Percentiles rank a stretch among this genome's conserved stretches.
Conservation (phyloP, 2,888 invertebrate genomes). For the Noctua fimbriata region DNA sequence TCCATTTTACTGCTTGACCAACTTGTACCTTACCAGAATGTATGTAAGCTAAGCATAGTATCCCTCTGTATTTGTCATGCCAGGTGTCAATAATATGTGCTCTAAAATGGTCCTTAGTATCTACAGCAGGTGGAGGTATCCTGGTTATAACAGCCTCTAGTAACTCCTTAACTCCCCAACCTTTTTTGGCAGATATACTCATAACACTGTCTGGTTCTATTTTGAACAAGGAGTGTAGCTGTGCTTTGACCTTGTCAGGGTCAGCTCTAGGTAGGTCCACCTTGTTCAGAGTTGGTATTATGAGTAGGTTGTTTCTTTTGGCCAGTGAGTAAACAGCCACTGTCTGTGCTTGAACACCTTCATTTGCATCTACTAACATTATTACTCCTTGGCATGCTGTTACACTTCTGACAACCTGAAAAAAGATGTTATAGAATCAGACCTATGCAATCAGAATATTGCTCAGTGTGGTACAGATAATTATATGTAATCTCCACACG, state of each 20-base stretch:
- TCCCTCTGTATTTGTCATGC: conserved; percentile 97
- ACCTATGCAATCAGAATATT: background rate
- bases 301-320: conserved; percentile 93
- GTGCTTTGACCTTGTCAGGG: conserved; percentile 95
- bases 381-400: conserved; percentile 98
- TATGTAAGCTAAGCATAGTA: conserved; percentile 94
- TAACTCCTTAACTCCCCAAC: conserved; percentile 95
- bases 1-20: conserved; percentile 94
- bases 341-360: conserved; percentile 99
- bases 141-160: conserved; percentile 94
- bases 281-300: conserved; percentile 99
- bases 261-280: conserved; percentile 98
- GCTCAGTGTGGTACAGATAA: background rate
- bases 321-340: conserved; percentile 99
- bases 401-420: conserved; percentile 95
- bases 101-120: conserved; percentile 91
- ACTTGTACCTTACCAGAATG: conserved; percentile 93
- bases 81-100: conserved; percentile 98
- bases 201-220: conserved; percentile 93
- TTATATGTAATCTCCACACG: background rate
- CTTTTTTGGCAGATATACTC: conserved; percentile 97
- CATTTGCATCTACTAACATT: conserved; percentile 98
- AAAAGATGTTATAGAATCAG: background rate
- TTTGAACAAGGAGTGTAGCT: conserved; percentile 95
- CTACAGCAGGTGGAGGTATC: conserved; percentile 93